phyloP scores from a whole-genome alignment of 2,113 vertebrate genomes.

The Otocyon megalotis region DNA sequence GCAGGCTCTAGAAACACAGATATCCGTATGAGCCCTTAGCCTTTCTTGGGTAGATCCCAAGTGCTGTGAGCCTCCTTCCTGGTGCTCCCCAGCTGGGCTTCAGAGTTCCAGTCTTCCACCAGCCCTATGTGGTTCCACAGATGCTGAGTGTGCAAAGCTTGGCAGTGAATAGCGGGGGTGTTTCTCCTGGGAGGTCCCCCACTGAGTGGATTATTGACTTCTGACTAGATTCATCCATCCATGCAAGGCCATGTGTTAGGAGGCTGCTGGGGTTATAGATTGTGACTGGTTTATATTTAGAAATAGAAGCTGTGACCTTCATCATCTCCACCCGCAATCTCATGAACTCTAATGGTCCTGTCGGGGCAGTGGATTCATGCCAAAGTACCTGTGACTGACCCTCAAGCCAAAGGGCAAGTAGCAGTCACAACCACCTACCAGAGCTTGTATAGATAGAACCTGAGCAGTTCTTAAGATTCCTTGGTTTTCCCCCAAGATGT shows the following conservation, averaged over 20 bases:
- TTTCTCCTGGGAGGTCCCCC: not conserved
- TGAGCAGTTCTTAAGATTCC: not conserved
- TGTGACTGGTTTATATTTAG: not conserved
- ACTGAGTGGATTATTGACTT: not conserved
- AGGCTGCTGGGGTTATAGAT: not conserved
- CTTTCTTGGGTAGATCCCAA: not conserved
- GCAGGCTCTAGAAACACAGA: not conserved
- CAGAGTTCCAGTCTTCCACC: not conserved
- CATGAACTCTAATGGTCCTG: not conserved
- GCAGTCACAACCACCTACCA: not conserved
- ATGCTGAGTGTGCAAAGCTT: not conserved
- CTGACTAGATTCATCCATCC: not conserved
- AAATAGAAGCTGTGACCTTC: not conserved
- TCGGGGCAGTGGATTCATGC: not conserved
- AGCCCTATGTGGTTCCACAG: not conserved
- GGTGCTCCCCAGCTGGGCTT: not conserved
- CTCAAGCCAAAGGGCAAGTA: not conserved
- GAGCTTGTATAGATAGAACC: not conserved
- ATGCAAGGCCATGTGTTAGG: not conserved
- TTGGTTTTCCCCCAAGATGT: not conserved
- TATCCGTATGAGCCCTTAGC: not conserved
- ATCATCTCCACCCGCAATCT: not conserved
- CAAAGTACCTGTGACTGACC: not conserved
- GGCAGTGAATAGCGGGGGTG: accelerated
- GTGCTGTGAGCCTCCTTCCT: not conserved